phyloP scores from a whole-genome alignment of 1,140 invertebrate species.

The Drosophila subpulchrella region DNA sequence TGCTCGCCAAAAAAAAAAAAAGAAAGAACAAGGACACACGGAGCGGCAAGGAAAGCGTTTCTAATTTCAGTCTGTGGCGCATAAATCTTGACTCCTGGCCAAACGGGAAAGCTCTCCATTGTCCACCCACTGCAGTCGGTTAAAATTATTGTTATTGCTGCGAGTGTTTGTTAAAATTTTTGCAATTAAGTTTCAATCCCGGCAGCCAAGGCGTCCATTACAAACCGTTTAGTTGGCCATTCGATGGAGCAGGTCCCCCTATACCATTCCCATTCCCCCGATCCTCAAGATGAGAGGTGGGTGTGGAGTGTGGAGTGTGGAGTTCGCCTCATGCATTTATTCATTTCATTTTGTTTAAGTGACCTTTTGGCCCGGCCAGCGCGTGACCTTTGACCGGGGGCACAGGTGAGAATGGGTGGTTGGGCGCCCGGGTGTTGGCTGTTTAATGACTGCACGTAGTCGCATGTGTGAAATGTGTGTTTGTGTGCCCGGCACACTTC shows the following conservation, averaged over 20 bases:
- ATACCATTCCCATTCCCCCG: background rate
- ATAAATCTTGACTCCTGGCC: slow-evolving; percentile 58
- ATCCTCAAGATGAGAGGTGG: background rate
- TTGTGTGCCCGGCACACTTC: slow-evolving; percentile 56
- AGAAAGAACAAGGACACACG: slow-evolving; percentile 31
- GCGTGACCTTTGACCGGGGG: slow-evolving; percentile 54
- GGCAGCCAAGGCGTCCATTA: slow-evolving; percentile 57
- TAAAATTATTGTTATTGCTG: slow-evolving; percentile 74
- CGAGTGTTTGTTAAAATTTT: slow-evolving; percentile 74
- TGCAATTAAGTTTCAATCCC: slow-evolving; percentile 71
- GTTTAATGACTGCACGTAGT: slow-evolving; percentile 70
- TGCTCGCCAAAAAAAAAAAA: slow-evolving; percentile 43
- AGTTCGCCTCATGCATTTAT: slow-evolving; percentile 53
- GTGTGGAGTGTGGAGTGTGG: background rate
- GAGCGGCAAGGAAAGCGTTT: slow-evolving; percentile 46
- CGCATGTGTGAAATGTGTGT: slow-evolving; percentile 61
- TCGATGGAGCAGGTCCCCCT: background rate
- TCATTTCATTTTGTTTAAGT: slow-evolving; percentile 62
- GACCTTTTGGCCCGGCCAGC: slow-evolving; percentile 52
- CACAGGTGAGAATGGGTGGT: background rate
- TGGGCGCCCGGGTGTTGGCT: background rate
- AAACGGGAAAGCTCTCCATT: background rate
- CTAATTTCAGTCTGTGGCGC: slow-evolving; percentile 70
- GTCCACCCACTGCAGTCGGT: slow-evolving; percentile 44
- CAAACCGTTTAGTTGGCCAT: slow-evolving; percentile 61